Conservation (phyloP, 2,113 vertebrate genomes). For the Pterocles burchelli region DNA sequence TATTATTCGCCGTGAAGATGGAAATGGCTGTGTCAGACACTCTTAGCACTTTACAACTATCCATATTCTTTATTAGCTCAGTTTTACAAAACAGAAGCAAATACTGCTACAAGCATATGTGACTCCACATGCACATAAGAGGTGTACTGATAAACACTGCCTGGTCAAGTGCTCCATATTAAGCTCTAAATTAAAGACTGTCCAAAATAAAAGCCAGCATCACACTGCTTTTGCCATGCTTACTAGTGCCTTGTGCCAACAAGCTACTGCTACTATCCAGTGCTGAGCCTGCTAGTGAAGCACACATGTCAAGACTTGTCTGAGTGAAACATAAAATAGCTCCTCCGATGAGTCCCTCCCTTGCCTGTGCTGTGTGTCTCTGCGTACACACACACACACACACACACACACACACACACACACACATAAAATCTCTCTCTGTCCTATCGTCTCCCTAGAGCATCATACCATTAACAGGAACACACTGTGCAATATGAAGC, state of each 20-base stretch:
- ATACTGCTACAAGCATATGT: not conserved
- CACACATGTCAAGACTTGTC: constrained; percentile 60
- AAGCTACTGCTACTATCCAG: not conserved
- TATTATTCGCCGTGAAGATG: not conserved
- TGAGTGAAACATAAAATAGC: constrained; percentile 17
- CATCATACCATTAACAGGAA: constrained; percentile 44
- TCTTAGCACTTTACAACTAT: not conserved
- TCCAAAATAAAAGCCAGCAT: not conserved
- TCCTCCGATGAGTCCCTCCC: constrained; percentile 30
- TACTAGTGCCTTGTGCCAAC: not conserved
- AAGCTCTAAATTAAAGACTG: not conserved
- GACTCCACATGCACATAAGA: not conserved
- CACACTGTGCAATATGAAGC: not conserved
- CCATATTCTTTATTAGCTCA: not conserved
- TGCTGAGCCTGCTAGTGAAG: not conserved
- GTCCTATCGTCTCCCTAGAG: not conserved
- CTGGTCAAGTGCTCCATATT: not conserved
- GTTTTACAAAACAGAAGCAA: not conserved
- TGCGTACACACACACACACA: not conserved
- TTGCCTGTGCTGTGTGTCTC: not conserved
- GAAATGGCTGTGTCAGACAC: not conserved
- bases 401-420: not conserved
- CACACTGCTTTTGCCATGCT: not conserved
- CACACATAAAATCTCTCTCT: not conserved
- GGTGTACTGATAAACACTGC: not conserved